Evolutionary conservation across 2,888 invertebrate species (phyloP).

Genomic region (Rhagophthalmus giganteus): DNA sequence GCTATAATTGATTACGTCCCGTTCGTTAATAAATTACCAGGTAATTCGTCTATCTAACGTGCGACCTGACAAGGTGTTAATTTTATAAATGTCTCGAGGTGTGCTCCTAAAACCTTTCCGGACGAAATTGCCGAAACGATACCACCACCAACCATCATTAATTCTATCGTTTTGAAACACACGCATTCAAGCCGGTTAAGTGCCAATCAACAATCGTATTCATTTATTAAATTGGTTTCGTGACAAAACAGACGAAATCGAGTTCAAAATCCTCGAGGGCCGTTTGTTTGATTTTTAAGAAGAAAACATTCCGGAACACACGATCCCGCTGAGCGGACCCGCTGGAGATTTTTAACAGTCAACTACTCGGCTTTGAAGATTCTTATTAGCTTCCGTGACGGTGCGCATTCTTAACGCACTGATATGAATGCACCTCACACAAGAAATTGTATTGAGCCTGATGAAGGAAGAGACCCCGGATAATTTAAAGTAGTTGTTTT

Average conservation of each 20-base stretch:
- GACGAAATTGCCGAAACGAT: too few species aligned
- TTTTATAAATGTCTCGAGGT: too few species aligned
- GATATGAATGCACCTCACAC: conserved; percentile 15
- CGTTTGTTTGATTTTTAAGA: background rate
- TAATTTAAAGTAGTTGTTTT: too few species aligned
- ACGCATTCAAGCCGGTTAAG: background rate
- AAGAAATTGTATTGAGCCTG: background rate
- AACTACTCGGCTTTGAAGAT: conserved; percentile 18
- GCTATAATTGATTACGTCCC: too few species aligned
- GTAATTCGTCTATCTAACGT: too few species aligned
- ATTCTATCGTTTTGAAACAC: background rate
- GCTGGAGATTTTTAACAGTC: conserved; percentile 8
- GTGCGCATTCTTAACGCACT: conserved; percentile 17
- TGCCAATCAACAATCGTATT: background rate
- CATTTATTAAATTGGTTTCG: background rate
- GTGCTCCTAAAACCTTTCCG: too few species aligned
- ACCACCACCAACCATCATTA: too few species aligned
- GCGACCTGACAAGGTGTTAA: too few species aligned
- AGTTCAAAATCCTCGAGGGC: background rate
- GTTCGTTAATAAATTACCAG: too few species aligned
- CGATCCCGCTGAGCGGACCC: conserved; percentile 1
- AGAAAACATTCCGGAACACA: background rate
- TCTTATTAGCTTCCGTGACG: conserved; percentile 27
- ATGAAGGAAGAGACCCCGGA: too few species aligned
- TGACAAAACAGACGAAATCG: background rate